Conservation (phyloP, 1,140 invertebrate genomes). For the Pogonognathellus flavescens region DNA sequence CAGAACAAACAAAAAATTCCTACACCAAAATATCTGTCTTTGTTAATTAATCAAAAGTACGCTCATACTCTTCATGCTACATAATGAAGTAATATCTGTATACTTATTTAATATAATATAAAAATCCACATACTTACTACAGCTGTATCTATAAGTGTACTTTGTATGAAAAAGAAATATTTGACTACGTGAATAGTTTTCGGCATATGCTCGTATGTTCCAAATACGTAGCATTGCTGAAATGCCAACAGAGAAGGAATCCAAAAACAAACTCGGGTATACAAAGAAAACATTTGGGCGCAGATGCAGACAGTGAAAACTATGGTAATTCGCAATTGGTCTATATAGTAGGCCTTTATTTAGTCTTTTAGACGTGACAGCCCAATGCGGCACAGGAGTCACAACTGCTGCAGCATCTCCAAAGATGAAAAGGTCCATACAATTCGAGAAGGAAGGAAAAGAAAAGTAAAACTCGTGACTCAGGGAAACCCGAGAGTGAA, state of each 20-base stretch:
- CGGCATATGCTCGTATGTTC: no score
- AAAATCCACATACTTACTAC: no score
- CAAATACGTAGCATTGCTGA: no score
- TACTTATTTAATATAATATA: no score
- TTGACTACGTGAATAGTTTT: no score
- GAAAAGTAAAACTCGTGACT: neutral
- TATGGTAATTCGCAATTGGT: conserved; percentile 36
- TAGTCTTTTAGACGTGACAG: conserved; percentile 27
- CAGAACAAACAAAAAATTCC: neutral
- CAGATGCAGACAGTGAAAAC: conserved; percentile 3
- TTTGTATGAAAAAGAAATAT: no score
- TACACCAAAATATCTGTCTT: neutral
- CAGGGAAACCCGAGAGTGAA: neutral
- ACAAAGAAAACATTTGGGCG: neutral
- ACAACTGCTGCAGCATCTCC: conserved; percentile 14
- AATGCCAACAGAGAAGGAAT: no score
- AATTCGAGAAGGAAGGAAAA: neutral
- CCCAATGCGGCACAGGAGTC: conserved; percentile 40
- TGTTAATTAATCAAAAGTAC: no score
- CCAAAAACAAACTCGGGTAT: neutral
- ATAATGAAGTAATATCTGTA: no score
- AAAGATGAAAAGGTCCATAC: conserved; percentile 35
- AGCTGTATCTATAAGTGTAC: no score
- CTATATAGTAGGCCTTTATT: neutral
- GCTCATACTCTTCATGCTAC: no score